Percentiles rank a stretch among this genome's conserved stretches.
These are phyloP conservation scores for Melanotaenia duboulayi DNA, from an alignment of 2,113 vertebrate genomes.

Conservation along the genomic window DNA sequence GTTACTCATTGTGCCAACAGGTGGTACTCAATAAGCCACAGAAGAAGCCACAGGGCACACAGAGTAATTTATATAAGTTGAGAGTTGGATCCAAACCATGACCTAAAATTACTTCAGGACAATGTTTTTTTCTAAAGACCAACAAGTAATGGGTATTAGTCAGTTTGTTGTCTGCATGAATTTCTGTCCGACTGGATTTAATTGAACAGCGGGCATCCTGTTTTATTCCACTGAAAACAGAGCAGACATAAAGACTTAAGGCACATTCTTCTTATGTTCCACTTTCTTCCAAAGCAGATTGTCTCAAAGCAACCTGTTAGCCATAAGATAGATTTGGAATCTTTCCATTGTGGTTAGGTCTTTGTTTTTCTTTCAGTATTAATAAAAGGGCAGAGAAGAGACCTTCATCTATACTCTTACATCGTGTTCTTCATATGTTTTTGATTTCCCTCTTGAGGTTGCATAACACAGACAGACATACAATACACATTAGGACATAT, in stretches of 20 bases:
- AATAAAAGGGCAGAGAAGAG: background rate
- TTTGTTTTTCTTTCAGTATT: background rate
- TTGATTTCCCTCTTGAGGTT: background rate
- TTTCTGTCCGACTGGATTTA: background rate
- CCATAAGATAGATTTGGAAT: background rate
- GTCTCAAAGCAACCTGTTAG: background rate
- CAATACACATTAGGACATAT: background rate
- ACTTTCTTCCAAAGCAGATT: background rate
- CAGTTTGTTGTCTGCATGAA: background rate
- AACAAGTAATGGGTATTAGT: background rate
- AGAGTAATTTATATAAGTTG: background rate
- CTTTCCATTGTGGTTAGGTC: background rate
- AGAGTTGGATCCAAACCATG: background rate
- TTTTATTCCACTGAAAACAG: constrained; percentile 18
- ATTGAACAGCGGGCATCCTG: background rate
- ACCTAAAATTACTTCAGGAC: background rate
- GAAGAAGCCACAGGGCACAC: background rate
- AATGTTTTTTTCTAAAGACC: background rate
- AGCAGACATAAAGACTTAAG: background rate
- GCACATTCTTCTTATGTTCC: background rate
- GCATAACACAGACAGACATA: background rate
- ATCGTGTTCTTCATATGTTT: constrained; percentile 16
- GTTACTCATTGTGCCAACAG: constrained; percentile 40
- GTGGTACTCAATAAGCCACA: constrained; percentile 44
- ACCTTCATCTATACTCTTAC: background rate